Base-by-base conservation (phyloP, 2,113 vertebrate species). In the Danionella cerebrum region DNA sequence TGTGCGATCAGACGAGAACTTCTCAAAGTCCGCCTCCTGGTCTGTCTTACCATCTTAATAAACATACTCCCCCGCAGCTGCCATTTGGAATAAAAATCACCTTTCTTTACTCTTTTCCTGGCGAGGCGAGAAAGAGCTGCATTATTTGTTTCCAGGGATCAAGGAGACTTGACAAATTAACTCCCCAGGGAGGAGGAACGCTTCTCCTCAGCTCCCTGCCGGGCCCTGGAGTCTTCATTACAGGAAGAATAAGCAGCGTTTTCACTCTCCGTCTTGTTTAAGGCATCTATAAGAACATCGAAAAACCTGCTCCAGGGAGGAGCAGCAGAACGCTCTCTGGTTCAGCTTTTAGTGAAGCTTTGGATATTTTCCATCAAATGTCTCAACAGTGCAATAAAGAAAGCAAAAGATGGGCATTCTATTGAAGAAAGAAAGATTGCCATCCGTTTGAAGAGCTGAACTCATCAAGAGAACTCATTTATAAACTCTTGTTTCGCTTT, bases 171-270 rank as follows among this genome's bases (percentile, higher is more conserved):
- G 84, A 82, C 81, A 87, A 79, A 64, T 70, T 79, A 83, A 76
- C 71, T 82, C 84, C 79, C 79, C 1, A 9, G 69, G 72, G 74
- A 82, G 25, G 54, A 70, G 82, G 77, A 55, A 19, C 58, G 53
- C 27, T 52, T 59, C 69, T 44, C 67, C 51, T 5, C 77, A 47
- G 8, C 60, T 50, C 44, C 9, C 16, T 65, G n/a, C 58, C 29
- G 44, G 79, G 74, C 84, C 83, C 83, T 9, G 19, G 80, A 84
- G 82, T 85, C 84, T 86, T 84, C 83, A 86, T 84, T 82, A 84
- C 79, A 75, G 80, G 78, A 78, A 84, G 82, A 84, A 85, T 83
- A 86, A 79, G 84, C 79, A 74, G 82, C 74, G 80, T 80, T 86
- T 80, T 83, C 78, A 74, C 44, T 60, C 44, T 25, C n/a, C 2